Evolutionary conservation across 1,140 invertebrate genomes (phyloP), one percentile per base, ranked within the genome.

Genomic region (Anastrepha obliqua): DNA sequence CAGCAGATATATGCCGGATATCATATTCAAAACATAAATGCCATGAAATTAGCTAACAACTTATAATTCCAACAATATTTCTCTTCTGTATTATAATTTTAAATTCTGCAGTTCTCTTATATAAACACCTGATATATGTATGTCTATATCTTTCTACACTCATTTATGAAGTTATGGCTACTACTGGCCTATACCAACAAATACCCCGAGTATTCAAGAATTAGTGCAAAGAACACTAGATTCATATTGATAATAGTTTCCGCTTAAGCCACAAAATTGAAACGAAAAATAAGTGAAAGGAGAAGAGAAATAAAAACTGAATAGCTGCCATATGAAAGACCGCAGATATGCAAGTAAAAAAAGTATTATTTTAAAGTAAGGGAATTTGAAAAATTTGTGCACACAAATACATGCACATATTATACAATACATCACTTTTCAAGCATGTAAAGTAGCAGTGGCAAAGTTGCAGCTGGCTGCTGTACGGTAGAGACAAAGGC

Each of bases 191-290:
- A 29, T 29, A 29, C 29, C 29, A 29, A 29, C 29, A 29, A 29
- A 29, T 29, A 29, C 29, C 29, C 29, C 29, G 0, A 62, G 3
- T 13, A 9, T 20, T 78, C 74, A 55, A n/a, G 74, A 15, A 55
- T 81, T 51, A 55, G 20, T 81, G 47, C 74, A 29, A 81, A 81
- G 44, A 51, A 81, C n/a, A 81, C 44, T 7, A 55, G 47, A n/a
- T 55, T 81, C 47, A 55, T 55, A 20, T 81, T 20, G n/a, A 55
- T 55, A 81, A 81, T 81, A 78, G 51, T 78, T 15, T n/a, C 42
- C 13, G 42, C 39, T 70, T 70, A 55, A 81, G 13, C 55, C 55
- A 47, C 44, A 55, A 55, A n/a, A 51, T 13, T 55, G n/a, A 39
- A 81, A 55, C 47, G 20, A 9, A 17, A n/a, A 55, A 81, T 17